Base-by-base conservation (phyloP, 2,113 vertebrate species). In the Heliornis fulica region DNA sequence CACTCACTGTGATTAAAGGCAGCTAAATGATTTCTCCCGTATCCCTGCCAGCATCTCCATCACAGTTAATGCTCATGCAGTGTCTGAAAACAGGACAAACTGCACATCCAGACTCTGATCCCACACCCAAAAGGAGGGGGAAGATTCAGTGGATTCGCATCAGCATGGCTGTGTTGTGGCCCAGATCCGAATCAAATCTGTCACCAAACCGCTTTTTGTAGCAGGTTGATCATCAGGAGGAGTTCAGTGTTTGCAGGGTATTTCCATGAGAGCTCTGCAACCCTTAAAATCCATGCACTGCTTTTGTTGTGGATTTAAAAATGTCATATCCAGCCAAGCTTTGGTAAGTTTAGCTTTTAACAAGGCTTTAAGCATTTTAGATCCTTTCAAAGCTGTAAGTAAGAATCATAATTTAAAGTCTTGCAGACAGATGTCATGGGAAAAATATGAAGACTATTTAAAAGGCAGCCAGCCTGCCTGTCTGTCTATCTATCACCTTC, bases 381-480 rank as follows among this genome's bases (percentile, higher is more conserved):
- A 95, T 96, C 90, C 77, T 71, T 91, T 77, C 64, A 66, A 66
- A 89, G 80, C 69, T 84, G 29, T 71, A 89, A 94, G 88, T 50
- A 83, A 92, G 69, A 89, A 64, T 77, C 76, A 36, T 48, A 43
- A 87, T 83, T 89, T 89, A 70, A 90, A 84, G 51, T 51, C 68
- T 43, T 20, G 26, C 69, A 60, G 83, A 43, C 72, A 90, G 88
- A 88, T 93, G 66, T 63, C 65, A 56, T 14, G 43, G 64, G 56
- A 51, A 66, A 95, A 84, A 87, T 56, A 92, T 28, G 86, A 89
- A 70, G 92, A 6, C 50, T 92, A 38, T 90, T 86, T 92, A 90
- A 79, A 65, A 91, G 79, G 68, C 93, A 77, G 92, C 31, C 51
- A 9, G n/a, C 54, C 87, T 78, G 81, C 36, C 81, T 70, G 72